Evolutionary conservation across 2,888 invertebrate genomes (phyloP).

Genomic region (Tenthredo mesomela): DNA sequence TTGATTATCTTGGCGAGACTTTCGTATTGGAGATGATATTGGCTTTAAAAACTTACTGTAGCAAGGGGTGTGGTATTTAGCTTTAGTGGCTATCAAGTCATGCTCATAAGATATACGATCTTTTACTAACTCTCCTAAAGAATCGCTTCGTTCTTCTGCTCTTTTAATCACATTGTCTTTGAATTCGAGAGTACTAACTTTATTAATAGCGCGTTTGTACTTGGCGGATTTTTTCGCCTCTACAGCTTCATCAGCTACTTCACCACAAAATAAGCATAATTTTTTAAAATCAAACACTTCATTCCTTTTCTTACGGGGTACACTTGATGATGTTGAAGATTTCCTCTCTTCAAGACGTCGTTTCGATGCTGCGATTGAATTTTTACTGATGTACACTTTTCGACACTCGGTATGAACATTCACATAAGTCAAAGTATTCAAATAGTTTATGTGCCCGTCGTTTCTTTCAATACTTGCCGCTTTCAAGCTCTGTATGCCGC

Average conservation of each 20-base stretch:
- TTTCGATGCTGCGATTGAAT: constrained; percentile 56
- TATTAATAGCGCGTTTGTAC: constrained; percentile 67
- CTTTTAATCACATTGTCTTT: too few relatives aligned
- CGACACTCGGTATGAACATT: constrained; percentile 58
- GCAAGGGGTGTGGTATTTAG: too few relatives aligned
- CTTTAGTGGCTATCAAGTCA: too few relatives aligned
- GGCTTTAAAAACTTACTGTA: too few relatives aligned
- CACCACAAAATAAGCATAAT: constrained; percentile 73
- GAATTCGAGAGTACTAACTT: too few relatives aligned
- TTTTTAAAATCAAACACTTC: constrained; percentile 66
- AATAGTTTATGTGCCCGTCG: constrained; percentile 59
- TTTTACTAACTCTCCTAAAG: too few relatives aligned
- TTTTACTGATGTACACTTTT: constrained; percentile 57
- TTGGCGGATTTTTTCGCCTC: constrained; percentile 66
- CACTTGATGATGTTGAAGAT: constrained; percentile 54
- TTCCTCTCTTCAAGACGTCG: constrained; percentile 55
- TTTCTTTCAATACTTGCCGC: constrained; percentile 60
- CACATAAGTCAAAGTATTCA: constrained; percentile 60
- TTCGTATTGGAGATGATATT: too few relatives aligned
- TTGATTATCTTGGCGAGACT: too few relatives aligned
- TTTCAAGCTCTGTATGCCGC: constrained; percentile 58
- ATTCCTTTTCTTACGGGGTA: constrained; percentile 58
- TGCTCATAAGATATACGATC: too few relatives aligned
- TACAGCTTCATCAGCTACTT: constrained; percentile 69
- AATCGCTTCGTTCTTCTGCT: too few relatives aligned